These are phyloP conservation scores for Indri indri DNA, from an alignment of 2,113 vertebrate genomes.

Conservation along the genomic window DNA sequence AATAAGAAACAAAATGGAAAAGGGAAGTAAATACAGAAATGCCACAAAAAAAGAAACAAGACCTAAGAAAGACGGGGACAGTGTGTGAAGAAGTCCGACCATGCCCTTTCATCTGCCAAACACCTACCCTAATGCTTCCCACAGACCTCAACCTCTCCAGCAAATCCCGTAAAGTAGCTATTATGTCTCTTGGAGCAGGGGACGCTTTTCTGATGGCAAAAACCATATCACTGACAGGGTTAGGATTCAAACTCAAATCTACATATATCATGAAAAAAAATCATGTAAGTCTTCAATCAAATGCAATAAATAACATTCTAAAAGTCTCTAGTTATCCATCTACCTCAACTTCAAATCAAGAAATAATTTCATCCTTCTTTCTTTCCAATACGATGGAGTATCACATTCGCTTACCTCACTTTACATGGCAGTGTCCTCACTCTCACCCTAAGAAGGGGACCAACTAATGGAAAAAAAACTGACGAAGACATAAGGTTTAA, in stretches of 20 bases:
- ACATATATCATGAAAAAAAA: neutral
- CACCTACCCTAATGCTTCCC: neutral
- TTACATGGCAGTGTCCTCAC: neutral
- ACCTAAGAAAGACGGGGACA: neutral
- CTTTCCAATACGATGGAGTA: neutral
- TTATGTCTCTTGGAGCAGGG: neutral
- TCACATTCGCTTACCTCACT: neutral
- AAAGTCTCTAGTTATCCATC: neutral
- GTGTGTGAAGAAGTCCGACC: neutral
- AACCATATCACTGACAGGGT: neutral
- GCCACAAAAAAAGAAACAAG: neutral
- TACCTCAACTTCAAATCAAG: neutral
- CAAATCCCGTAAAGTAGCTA: neutral
- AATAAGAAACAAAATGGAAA: neutral
- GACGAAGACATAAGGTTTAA: neutral
- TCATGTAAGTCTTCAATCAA: neutral
- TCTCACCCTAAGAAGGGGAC: neutral
- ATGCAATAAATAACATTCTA: neutral
- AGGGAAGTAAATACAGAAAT: neutral
- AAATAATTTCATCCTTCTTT: neutral
- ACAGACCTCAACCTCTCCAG: neutral
- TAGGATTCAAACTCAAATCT: neutral
- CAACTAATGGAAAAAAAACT: neutral
- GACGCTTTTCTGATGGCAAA: neutral
- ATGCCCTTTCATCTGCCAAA: neutral